A percentile compares a stretch with the other conserved stretches of the same genome.
Evolutionary conservation across 2,888 invertebrate genomes (phyloP).

Genomic region (Sarcophaga caerulescens): DNA sequence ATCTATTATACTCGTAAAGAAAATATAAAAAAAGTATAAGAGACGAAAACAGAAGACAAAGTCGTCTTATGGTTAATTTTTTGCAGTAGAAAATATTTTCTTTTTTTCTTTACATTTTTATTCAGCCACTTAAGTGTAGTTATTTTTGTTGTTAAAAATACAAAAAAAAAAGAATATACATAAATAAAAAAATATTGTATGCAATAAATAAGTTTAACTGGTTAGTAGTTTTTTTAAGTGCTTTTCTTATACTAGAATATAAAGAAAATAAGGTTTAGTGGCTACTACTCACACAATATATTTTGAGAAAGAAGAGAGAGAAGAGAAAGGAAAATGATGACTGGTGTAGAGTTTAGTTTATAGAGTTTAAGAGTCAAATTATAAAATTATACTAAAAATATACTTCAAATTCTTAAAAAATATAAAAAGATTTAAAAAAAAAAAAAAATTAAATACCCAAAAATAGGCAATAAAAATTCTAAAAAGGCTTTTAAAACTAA

Average conservation of each 20-base stretch:
- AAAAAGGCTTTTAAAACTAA: too few relatives aligned
- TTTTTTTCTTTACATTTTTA: background rate
- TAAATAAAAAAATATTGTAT: background rate
- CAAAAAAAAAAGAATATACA: background rate
- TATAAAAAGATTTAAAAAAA: background rate
- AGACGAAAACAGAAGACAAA: constrained; percentile 4
- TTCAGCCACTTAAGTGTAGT: background rate
- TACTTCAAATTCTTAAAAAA: background rate
- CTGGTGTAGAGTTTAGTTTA: background rate
- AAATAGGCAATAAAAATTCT: background rate
- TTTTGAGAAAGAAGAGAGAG: too few relatives aligned
- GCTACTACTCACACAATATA: background rate
- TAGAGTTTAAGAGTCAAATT: background rate
- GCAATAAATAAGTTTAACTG: background rate
- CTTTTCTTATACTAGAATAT: background rate
- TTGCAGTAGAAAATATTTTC: background rate
- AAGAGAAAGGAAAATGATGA: too few relatives aligned
- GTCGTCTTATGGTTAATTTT: constrained; percentile 16
- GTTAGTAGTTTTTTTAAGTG: background rate
- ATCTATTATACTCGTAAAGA: constrained; percentile 1
- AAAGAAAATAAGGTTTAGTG: background rate
- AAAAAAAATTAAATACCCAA: background rate
- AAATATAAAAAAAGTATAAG: constrained; percentile 4
- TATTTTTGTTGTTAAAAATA: constrained; percentile 8
- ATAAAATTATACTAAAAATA: background rate